A percentile compares a stretch with the other conserved stretches of the same genome.
Conservation (phyloP, 2,797 vertebrate species). For the Gymnocypris eckloni region DNA sequence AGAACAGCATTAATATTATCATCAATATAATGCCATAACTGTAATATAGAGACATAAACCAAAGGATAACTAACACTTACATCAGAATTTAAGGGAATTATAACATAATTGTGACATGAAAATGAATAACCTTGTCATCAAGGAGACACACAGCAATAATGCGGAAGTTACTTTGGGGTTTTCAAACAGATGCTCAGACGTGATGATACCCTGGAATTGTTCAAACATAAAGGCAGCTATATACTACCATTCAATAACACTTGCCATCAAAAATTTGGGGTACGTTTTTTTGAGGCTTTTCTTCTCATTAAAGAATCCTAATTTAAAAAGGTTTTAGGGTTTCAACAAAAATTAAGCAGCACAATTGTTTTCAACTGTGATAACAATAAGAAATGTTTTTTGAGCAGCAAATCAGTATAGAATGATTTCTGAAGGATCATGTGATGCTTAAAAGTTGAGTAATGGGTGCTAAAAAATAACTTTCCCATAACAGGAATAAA, state of each 20-base stretch:
- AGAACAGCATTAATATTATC: conserved; percentile 8
- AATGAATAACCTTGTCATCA: neutral
- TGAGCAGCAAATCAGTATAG: too few relatives aligned
- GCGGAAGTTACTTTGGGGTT: neutral
- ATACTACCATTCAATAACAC: neutral
- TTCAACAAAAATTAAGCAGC: neutral
- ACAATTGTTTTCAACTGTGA: neutral
- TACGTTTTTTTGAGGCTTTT: neutral
- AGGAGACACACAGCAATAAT: neutral
- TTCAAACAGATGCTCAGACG: neutral
- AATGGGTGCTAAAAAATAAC: neutral
- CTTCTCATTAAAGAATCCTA: too few relatives aligned
- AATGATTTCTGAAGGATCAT: too few relatives aligned
- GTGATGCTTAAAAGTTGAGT: neutral
- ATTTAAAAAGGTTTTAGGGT: too few relatives aligned
- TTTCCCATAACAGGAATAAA: neutral
- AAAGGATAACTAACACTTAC: neutral
- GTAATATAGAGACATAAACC: conserved; percentile 11
- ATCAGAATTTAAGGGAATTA: conserved; percentile 15
- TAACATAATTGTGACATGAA: neutral
- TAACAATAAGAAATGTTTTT: neutral
- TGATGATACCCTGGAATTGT: neutral
- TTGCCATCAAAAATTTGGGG: neutral
- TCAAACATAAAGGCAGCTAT: neutral
- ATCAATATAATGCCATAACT: neutral